Evolutionary conservation across 2,113 vertebrate genomes (phyloP), one percentile per base, ranked within the genome.

Genomic region (Condylura cristata): DNA sequence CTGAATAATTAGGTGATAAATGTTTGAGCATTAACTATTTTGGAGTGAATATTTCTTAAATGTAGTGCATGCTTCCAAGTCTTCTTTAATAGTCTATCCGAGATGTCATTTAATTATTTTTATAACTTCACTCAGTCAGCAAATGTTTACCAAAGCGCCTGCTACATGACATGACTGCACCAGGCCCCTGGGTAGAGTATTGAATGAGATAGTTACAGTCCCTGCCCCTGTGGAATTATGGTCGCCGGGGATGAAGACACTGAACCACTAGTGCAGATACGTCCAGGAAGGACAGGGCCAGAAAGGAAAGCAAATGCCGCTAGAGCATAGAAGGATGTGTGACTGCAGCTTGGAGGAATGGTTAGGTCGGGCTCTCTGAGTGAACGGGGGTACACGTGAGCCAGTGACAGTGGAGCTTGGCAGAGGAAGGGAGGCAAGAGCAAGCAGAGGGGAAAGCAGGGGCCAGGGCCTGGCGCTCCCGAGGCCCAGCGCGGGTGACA

Each of bases 11-110:
- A 20, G 80, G 22, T n/a, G n/a, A 39, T 84, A 58, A 65, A 68
- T 76, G 34, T 80, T 53, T 56, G 91, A 66, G 7, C 74, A 28
- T 72, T 94, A 71, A 70, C 53, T 53, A 24, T 85, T 89, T 86
- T n/a, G n/a, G 41, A 66, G 14, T 63, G 93, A 78, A 56, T 46
- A 78, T 60, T 92, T 91, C 61, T 78, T 63, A 91, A 94, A 76
- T 39, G 9, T 88, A 61, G 37, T 74, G 0, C 8, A 11, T 74
- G 24, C 44, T 81, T 46, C 46, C 32, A 3, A 78, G 26, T 37
- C 63, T 63, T 84, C 56, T 86, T 89, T 70, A 86, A 58, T 51
- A 46, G 26, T 18, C 32, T 61, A 5, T 28, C 8, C 51, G 86
- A 44, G 37, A 44, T 22, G 39, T 41, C 37, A 39, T 71, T 3